These are phyloP conservation scores for Cyrtonyx montezumae DNA, from an alignment of 2,113 vertebrate species.

Conservation along the genomic window DNA sequence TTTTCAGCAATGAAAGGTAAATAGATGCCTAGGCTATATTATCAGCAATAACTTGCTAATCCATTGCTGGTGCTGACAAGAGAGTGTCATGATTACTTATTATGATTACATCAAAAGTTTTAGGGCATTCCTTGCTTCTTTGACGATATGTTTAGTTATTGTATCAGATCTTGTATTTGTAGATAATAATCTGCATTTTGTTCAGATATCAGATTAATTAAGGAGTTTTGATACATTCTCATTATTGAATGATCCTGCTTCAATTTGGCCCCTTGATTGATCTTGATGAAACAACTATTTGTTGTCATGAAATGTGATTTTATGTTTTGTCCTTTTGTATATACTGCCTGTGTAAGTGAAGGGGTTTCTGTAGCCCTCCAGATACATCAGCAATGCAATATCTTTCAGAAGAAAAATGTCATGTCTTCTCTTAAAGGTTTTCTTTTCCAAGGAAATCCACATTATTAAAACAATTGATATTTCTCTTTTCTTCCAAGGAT, in stretches of 20 bases:
- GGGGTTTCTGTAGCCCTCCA: neutral
- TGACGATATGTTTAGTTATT: constrained; percentile 5
- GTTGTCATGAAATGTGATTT: neutral
- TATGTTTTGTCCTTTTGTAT: neutral
- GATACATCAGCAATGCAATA: neutral
- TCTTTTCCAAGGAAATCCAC: neutral
- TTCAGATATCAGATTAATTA: constrained; percentile 61
- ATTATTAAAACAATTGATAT: neutral
- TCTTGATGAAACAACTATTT: neutral
- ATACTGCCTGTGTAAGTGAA: neutral
- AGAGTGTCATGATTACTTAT: neutral
- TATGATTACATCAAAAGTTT: neutral
- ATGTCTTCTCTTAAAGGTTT: neutral
- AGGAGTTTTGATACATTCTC: constrained; percentile 17
- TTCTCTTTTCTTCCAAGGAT: neutral
- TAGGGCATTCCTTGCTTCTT: neutral
- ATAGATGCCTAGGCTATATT: neutral
- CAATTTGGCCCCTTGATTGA: constrained; percentile 13
- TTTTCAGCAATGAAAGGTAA: neutral
- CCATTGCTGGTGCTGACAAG: neutral
- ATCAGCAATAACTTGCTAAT: neutral
- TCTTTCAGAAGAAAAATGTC: neutral
- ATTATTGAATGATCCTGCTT: constrained; percentile 17
- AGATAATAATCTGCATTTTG: constrained; percentile 20
- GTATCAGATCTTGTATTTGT: neutral